A percentile compares a stretch with the other conserved stretches of the same genome.
These are phyloP conservation scores for Nibea coibor DNA, from an alignment of 2,113 vertebrate genomes.

Conservation along the genomic window DNA sequence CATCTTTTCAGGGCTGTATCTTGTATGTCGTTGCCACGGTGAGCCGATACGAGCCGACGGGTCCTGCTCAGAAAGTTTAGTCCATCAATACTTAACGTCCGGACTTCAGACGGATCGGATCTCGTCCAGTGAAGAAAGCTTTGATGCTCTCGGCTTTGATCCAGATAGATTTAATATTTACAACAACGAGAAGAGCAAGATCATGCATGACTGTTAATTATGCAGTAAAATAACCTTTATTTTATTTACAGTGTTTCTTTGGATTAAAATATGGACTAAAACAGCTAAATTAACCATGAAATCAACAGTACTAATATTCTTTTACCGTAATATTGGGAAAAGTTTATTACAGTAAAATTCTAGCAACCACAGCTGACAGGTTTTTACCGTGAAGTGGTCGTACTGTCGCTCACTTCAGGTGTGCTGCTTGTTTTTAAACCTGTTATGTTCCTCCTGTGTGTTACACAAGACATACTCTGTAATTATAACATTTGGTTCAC, in stretches of 20 bases:
- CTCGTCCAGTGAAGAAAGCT: slow-evolving; percentile 1
- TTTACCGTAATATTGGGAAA: no score
- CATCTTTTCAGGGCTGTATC: background rate
- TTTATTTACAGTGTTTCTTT: no score
- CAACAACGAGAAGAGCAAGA: no score
- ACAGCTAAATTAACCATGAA: no score
- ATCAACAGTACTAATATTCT: no score
- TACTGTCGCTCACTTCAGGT: no score
- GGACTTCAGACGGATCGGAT: slow-evolving; percentile 38
- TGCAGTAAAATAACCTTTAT: no score
- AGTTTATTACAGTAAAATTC: no score
- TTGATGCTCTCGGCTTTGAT: background rate
- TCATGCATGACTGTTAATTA: no score
- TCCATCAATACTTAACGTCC: slow-evolving; percentile 50
- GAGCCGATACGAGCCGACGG: slow-evolving; percentile 22
- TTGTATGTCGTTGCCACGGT: slow-evolving; percentile 60
- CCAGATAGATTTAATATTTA: background rate
- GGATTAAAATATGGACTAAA: no score
- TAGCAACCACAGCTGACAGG: no score
- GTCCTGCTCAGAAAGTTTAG: slow-evolving; percentile 26
- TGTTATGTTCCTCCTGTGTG: background rate
- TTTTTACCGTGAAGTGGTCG: no score
- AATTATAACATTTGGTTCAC: background rate
- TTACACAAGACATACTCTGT: background rate
- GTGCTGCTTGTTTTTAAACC: background rate